A percentile compares a stretch with the other conserved stretches of the same genome.
Conservation (phyloP, 1,140 invertebrate genomes). For the Drosophila nigromelanica region DNA sequence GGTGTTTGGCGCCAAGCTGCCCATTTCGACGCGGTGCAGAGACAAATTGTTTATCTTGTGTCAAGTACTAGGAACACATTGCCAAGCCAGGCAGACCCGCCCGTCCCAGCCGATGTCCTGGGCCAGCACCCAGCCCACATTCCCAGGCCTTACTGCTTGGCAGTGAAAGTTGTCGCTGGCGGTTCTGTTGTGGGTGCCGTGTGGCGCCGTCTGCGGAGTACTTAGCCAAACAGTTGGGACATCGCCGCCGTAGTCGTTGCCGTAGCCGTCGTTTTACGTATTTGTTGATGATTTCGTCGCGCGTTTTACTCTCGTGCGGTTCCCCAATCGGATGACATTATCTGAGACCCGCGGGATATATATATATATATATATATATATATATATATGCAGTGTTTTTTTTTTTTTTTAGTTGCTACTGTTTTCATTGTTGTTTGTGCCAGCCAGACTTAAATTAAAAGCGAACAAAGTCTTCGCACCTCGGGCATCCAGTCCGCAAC, state of each 20-base stretch:
- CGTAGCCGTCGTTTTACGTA: constrained; percentile 2
- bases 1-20: constrained; percentile 79
- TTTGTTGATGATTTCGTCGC: constrained; percentile 25
- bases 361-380: too few relatives aligned
- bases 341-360: constrained; percentile 54
- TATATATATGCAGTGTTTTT: constrained; percentile 7
- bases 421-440: constrained; percentile 30
- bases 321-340: constrained; percentile 78
- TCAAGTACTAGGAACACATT: constrained; percentile 63
- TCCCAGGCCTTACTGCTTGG: constrained; percentile 4
- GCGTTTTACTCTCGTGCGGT: constrained; percentile 46
- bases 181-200: constrained; percentile 55
- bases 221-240: constrained; percentile 60
- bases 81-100: constrained; percentile 14
- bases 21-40: constrained; percentile 66
- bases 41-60: constrained; percentile 82
- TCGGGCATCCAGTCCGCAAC: constrained; percentile 23
- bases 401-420: neutral
- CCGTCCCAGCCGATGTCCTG: neutral
- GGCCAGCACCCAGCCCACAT: constrained; percentile 1
- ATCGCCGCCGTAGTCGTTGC: constrained; percentile 1
- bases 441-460: constrained; percentile 69
- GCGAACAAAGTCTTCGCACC: constrained; percentile 69
- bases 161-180: constrained; percentile 62
- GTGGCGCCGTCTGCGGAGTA: constrained; percentile 65